Evolutionary conservation across 2,888 invertebrate genomes (phyloP), one percentile per base, ranked within the genome.

Genomic region (Leptogaster cylindrica): DNA sequence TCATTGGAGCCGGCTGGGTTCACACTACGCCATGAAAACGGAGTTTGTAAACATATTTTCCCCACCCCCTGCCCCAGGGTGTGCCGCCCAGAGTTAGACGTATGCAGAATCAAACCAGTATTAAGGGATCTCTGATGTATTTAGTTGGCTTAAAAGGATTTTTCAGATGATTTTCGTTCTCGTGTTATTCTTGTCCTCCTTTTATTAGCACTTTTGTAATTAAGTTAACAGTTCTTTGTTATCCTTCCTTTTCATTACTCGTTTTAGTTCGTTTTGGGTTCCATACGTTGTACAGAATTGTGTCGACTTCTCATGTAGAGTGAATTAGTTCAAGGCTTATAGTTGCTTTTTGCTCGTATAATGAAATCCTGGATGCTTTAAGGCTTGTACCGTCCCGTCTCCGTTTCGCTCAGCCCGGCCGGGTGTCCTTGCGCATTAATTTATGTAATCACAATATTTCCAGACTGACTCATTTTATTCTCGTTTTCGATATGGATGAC

Each of bases 141-240:
- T 67, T 67, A 67, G 67, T 67, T 67, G 61, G 67, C 61, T 67
- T 67, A 67, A 63, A 67, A 67, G 67, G 67, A 61, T 67, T 67
- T 66, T 67, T 67, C 63, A 61, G 63, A 67, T 61, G 63, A 64
- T 63, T 66, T 64, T 51, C 61, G 63, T 50, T 63, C 63, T 33
- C 3, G 48, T n/a, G n/a, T 10, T 48, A 33, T 48, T 58, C 66
- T 58, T 66, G 66, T 67, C 12, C 50, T 36, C 58, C 67, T 67
- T 67, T 61, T 67, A 67, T 67, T 67, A 67, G 67, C 67, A 63
- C 67, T 67, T 61, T 61, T 61, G 67, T 67, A 67, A 67, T 67
- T 67, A 67, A 67, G 61, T 67, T 67, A 67, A 50, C 51, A 67
- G 67, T 67, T 67, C 67, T 67, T 67, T 67, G 67, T 61, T 58